A percentile compares a stretch with the other conserved stretches of the same genome.
These are phyloP conservation scores for Melipona bicolor DNA, from an alignment of 2,888 invertebrate species.

Conservation along the genomic window DNA sequence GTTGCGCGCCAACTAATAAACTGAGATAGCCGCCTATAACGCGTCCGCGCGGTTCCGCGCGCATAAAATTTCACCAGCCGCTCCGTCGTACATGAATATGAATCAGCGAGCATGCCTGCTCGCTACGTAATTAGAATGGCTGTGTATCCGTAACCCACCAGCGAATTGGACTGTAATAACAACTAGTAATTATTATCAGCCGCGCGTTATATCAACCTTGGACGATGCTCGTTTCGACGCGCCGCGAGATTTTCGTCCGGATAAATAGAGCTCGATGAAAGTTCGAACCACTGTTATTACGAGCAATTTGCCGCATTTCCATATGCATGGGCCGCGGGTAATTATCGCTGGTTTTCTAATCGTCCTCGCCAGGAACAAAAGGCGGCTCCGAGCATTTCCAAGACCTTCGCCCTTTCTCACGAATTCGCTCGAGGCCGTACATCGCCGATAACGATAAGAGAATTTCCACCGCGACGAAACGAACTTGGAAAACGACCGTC, in stretches of 20 bases:
- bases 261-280: constrained; percentile 55
- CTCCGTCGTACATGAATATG: constrained; percentile 58
- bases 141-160: constrained; percentile 69
- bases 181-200: constrained; percentile 70
- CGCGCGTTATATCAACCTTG: constrained; percentile 29
- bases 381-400: neutral
- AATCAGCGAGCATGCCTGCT: constrained; percentile 42
- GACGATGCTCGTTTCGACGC: constrained; percentile 30
- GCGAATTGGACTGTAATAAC: constrained; percentile 73
- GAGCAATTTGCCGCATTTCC: constrained; percentile 37
- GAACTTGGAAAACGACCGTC: neutral
- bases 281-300: constrained; percentile 49
- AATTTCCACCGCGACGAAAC: neutral
- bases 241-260: constrained; percentile 45
- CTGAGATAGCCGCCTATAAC: constrained; percentile 41
- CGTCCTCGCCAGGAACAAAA: neutral
- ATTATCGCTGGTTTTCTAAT: constrained; percentile 44
- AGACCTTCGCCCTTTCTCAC: neutral
- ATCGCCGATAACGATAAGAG: neutral
- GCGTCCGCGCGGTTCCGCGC: constrained; percentile 36
- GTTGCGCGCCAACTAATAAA: constrained; percentile 58
- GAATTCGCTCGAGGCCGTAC: too few relatives aligned
- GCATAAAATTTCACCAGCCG: constrained; percentile 59
- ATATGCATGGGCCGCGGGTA: constrained; percentile 29
- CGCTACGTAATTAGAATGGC: constrained; percentile 63